phyloP scores from a whole-genome alignment of 2,888 invertebrate species.

The Plebejus anna region DNA sequence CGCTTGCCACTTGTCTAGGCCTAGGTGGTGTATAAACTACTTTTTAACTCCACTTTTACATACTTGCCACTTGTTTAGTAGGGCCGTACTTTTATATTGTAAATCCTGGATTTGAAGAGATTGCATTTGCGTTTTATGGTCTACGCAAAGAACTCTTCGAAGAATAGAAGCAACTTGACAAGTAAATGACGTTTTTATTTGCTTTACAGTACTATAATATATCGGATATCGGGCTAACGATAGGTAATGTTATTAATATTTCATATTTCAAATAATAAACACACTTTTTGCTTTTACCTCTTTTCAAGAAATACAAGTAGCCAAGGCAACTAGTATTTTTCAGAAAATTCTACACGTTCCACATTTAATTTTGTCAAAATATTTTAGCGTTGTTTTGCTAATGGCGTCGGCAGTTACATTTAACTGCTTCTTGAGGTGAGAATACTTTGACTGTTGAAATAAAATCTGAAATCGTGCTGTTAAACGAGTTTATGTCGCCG shows the following conservation, averaged over 20 bases:
- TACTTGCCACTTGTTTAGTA: too few species aligned
- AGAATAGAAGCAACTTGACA: too few species aligned
- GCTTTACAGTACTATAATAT: too few species aligned
- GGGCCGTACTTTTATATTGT: not conserved
- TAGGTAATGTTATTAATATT: too few species aligned
- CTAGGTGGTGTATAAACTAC: too few species aligned
- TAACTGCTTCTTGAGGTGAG: slow-evolving; percentile 13
- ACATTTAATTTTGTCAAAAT: not conserved
- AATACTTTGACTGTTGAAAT: not conserved
- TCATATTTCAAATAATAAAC: too few species aligned
- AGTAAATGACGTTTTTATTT: too few species aligned
- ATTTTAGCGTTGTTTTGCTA: not conserved
- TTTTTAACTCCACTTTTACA: too few species aligned
- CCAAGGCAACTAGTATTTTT: not conserved
- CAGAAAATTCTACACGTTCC: not conserved
- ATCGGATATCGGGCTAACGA: too few species aligned
- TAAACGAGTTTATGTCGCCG: not conserved
- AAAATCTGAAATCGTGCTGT: not conserved
- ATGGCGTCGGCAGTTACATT: not conserved
- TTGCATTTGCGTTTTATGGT: too few species aligned
- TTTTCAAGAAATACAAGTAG: not conserved
- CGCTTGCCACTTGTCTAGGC: too few species aligned
- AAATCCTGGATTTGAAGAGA: not conserved
- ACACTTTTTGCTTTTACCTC: not conserved
- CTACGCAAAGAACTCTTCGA: too few species aligned